Evolutionary conservation across 1,140 invertebrate species (phyloP), one percentile per base, ranked within the genome.

Genomic region (Eulimnadia texana): DNA sequence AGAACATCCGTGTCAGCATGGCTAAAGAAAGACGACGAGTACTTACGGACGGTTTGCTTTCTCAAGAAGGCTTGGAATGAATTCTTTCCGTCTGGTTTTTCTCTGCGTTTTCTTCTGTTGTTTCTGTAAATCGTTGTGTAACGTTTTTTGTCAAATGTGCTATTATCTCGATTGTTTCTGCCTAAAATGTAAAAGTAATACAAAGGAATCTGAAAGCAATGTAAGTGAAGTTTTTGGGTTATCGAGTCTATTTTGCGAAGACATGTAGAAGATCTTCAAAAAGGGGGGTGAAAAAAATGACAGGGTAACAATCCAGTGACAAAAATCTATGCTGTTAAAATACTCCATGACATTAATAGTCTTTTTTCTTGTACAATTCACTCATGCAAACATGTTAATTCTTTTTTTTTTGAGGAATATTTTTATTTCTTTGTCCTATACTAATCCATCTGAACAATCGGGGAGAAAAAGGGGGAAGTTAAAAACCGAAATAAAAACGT

Each of bases 1-100:
- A 90, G 71, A 93, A 93, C 72, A 88, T 94, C 68, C 82, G 88
- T 68, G 88, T 90, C 1, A 92, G 88, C 50, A 94, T 94, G 91
- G 90, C 86, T 67, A 76, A 85, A 65, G 89, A 93, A 75, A 76
- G 89, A 11, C 33, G 16, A 6, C 6, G 33, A 16, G 16, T 42
- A 9, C 16, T 42, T 6, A 42, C 33, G 6, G 33, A 42, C 33
- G 33, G 33, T 9, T 16, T 42, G 6, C 6, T 6, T 42, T 42
- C 33, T 6, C 6, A 42, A 6, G 6, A 6, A 6, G 33, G 6
- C 16, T 9, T 42, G 6, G 33, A 16, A 42, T 42, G 33, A 42
- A 42, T n/a, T n/a, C n/a, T n/a, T n/a, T n/a, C n/a, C n/a, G n/a
- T n/a, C n/a, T n/a, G n/a, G n/a, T n/a, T n/a, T n/a, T n/a, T n/a